phyloP scores from a whole-genome alignment of 2,888 invertebrate genomes.

The Tetragonisca angustula region DNA sequence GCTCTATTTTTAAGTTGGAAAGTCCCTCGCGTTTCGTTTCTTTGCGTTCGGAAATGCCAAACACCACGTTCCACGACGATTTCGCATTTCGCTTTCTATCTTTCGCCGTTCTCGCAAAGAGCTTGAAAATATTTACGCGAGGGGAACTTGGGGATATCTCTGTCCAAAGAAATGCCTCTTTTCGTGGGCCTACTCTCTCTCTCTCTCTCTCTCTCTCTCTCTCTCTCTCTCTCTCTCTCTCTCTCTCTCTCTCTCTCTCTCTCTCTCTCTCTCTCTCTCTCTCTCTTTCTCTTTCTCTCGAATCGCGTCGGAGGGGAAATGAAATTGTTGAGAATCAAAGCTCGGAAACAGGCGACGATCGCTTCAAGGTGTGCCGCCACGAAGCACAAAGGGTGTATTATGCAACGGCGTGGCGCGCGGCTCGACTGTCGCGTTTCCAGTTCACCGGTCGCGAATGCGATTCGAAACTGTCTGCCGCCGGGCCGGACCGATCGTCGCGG shows the following conservation, averaged over 20 bases:
- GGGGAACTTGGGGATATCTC: conserved; percentile 6
- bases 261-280: neutral
- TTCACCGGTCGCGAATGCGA: conserved; percentile 45
- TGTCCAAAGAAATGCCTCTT: neutral
- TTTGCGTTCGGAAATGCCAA: neutral
- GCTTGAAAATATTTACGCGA: conserved; percentile 9
- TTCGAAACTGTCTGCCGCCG: conserved; percentile 25
- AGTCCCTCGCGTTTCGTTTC: neutral
- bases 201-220: neutral
- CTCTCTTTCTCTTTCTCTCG: neutral
- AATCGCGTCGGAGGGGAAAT: neutral
- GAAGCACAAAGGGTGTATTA: conserved; percentile 4
- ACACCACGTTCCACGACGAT: neutral
- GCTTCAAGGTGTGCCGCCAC: neutral
- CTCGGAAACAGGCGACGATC: conserved; percentile 1
- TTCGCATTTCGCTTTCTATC: neutral
- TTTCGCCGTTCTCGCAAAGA: neutral
- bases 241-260: neutral
- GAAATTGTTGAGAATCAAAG: neutral
- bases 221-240: neutral
- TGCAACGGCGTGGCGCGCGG: conserved; percentile 24
- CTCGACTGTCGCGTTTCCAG: conserved; percentile 24
- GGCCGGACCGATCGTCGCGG: conserved; percentile 3
- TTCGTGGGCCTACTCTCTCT: neutral
- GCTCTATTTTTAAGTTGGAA: conserved; percentile 10